A percentile compares a stretch with the other conserved stretches of the same genome.
Conservation (phyloP, 2,888 invertebrate genomes). For the Aspidiotus destructor region DNA sequence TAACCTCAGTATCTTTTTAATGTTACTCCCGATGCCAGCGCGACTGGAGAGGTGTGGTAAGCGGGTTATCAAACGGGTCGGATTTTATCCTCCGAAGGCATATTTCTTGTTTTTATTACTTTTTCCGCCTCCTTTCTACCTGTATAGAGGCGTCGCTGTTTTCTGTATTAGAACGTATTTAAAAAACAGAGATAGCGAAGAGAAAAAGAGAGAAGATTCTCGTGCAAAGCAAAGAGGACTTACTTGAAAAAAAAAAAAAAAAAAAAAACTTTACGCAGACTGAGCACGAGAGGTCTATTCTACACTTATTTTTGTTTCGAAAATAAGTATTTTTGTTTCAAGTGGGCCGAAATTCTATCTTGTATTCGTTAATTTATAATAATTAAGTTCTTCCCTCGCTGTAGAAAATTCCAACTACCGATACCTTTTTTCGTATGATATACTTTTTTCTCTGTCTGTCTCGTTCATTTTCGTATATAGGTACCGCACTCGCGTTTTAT, state of each 20-base stretch:
- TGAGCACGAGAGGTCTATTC: constrained; percentile 1
- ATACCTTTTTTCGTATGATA: background rate
- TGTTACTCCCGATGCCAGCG: constrained; percentile 12
- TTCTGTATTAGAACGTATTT: constrained; percentile 26
- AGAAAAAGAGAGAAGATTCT: background rate
- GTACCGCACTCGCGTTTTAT: too few species aligned
- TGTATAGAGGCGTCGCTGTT: constrained; percentile 29
- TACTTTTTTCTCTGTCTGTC: background rate
- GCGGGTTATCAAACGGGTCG: constrained; percentile 30
- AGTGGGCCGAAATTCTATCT: constrained; percentile 30
- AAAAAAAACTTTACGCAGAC: constrained; percentile 9
- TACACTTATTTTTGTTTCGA: constrained; percentile 12
- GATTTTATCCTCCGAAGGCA: constrained; percentile 32
- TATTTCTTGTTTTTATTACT: constrained; percentile 31
- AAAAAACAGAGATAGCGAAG: too few species aligned
- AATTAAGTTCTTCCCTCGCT: constrained; percentile 29
- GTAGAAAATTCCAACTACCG: background rate
- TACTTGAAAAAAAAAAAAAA: constrained; percentile 14
- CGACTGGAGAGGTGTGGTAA: constrained; percentile 27
- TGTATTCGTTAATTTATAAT: constrained; percentile 30
- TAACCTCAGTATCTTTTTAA: too few species aligned
- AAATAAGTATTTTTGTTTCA: constrained; percentile 31
- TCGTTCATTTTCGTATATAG: too few species aligned
- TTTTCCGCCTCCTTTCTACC: constrained; percentile 30
- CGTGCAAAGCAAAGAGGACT: background rate